Conservation (phyloP, 2,888 invertebrate genomes). For the Epinotia nisella region DNA sequence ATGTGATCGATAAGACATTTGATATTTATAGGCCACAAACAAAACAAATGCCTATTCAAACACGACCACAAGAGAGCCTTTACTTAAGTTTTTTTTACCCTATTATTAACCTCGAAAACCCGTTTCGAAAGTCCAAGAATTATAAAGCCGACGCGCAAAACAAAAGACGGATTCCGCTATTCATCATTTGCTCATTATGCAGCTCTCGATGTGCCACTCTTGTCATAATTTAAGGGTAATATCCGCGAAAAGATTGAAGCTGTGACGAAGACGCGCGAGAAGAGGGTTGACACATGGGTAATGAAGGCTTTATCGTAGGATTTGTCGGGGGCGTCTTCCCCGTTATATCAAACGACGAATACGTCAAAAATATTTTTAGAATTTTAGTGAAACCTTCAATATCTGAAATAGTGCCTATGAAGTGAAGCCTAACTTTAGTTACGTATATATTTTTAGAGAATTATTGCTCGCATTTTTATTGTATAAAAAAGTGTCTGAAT, state of each 20-base stretch:
- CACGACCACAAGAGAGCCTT: no score
- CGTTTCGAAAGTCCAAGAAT: neutral
- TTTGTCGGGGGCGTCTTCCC: constrained; percentile 60
- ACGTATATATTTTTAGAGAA: no score
- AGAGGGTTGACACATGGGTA: constrained; percentile 81
- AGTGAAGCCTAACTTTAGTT: no score
- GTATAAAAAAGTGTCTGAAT: no score
- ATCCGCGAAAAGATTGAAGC: constrained; percentile 81
- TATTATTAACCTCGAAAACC: neutral
- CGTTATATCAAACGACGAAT: constrained; percentile 41
- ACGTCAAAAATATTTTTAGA: neutral
- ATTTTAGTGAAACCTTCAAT: neutral
- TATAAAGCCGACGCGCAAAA: constrained; percentile 47
- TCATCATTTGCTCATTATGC: constrained; percentile 75
- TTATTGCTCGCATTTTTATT: no score
- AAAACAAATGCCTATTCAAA: no score
- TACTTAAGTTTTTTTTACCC: no score
- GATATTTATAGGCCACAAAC: no score
- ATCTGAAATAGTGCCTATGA: neutral
- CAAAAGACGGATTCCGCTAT: constrained; percentile 65
- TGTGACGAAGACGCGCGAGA: constrained; percentile 73
- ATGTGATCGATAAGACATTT: no score
- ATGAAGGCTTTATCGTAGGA: constrained; percentile 77
- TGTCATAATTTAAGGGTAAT: constrained; percentile 81
- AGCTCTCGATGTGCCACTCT: constrained; percentile 68